A percentile compares a stretch with the other conserved stretches of the same genome.
Evolutionary conservation across 1,140 invertebrate genomes (phyloP).

Genomic region (Subanguina moxae): DNA sequence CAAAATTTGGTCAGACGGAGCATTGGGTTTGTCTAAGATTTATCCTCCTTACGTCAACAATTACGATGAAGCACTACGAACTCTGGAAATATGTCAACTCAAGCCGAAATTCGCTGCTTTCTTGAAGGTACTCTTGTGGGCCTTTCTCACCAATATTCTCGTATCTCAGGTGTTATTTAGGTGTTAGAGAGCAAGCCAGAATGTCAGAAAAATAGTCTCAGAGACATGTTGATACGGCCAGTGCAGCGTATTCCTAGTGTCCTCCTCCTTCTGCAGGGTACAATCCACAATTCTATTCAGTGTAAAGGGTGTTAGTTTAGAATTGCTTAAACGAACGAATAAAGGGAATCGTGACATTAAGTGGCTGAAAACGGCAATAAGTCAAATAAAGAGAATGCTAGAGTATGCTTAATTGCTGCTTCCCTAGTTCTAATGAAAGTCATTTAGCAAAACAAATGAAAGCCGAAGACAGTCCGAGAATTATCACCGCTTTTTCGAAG

Average conservation of each 20-base stretch:
- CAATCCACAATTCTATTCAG: too few species aligned
- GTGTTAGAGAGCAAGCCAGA: slow-evolving; percentile 19
- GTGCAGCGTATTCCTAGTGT: slow-evolving; percentile 43
- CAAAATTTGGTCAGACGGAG: slow-evolving; percentile 27
- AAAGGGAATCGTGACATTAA: slow-evolving; percentile 24
- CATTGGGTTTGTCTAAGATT: slow-evolving; percentile 3
- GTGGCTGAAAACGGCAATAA: slow-evolving; percentile 17
- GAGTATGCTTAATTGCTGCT: neutral
- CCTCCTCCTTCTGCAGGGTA: slow-evolving; percentile 35
- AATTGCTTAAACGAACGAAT: slow-evolving; percentile 33
- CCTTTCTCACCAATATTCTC: too few species aligned
- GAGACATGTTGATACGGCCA: slow-evolving; percentile 36
- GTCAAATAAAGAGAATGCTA: slow-evolving; percentile 23
- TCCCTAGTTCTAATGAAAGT: neutral
- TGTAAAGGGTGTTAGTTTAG: too few species aligned
- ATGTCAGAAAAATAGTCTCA: slow-evolving; percentile 34
- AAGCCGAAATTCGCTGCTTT: slow-evolving; percentile 29
- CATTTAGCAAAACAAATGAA: slow-evolving; percentile 38
- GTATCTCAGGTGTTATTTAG: neutral
- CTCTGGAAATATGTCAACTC: slow-evolving; percentile 23
- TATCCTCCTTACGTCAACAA: slow-evolving; percentile 38
- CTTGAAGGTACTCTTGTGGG: slow-evolving; percentile 21
- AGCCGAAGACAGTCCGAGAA: slow-evolving; percentile 29
- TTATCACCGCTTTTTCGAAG: slow-evolving; percentile 29
- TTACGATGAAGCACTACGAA: slow-evolving; percentile 26